Evolutionary conservation across 2,797 vertebrate species (phyloP).

Genomic region (Kryptopterus vitreolus): DNA sequence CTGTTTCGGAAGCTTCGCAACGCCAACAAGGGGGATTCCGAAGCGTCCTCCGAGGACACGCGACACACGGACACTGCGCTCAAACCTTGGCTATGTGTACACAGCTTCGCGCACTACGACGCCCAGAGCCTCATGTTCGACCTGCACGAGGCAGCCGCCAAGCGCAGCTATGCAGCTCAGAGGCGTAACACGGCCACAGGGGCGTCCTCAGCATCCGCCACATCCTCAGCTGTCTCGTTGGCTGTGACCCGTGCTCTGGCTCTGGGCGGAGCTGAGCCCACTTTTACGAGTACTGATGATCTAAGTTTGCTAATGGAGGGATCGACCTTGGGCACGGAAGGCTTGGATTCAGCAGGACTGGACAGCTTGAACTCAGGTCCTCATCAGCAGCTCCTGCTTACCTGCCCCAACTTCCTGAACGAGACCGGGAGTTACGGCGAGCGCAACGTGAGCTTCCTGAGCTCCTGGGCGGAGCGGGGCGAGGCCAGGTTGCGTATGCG

Average conservation of each 20-base stretch:
- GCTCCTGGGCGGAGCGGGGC: slow-evolving; percentile 70
- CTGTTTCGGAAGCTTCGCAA: slow-evolving; percentile 86
- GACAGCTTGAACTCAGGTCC: slow-evolving; percentile 64
- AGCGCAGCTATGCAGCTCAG: slow-evolving; percentile 73
- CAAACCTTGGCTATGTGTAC: slow-evolving; percentile 82
- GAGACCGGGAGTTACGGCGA: slow-evolving; percentile 84
- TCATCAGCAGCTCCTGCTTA: slow-evolving; percentile 80
- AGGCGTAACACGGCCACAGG: slow-evolving; percentile 89
- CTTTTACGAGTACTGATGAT: slow-evolving; percentile 84
- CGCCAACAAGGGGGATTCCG: slow-evolving; percentile 73
- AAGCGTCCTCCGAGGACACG: slow-evolving; percentile 67
- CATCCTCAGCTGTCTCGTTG: slow-evolving; percentile 76
- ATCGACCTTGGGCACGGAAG: slow-evolving; percentile 56
- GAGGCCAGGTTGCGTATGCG: slow-evolving; percentile 65
- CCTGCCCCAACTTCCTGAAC: slow-evolving; percentile 93
- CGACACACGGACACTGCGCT: slow-evolving; percentile 59
- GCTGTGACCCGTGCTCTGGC: slow-evolving; percentile 68
- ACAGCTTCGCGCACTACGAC: slow-evolving; percentile 88
- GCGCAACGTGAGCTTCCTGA: slow-evolving; percentile 86
- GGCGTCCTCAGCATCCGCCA: slow-evolving; percentile 84
- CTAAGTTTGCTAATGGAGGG: slow-evolving; percentile 64
- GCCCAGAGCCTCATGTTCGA: slow-evolving; percentile 91
- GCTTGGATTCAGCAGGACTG: slow-evolving; percentile 57
- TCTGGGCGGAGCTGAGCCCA: slow-evolving; percentile 67
- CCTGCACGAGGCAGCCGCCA: slow-evolving; percentile 79